Conservation (phyloP, 2,113 vertebrate genomes). For the Myanophis thanlyinensis region DNA sequence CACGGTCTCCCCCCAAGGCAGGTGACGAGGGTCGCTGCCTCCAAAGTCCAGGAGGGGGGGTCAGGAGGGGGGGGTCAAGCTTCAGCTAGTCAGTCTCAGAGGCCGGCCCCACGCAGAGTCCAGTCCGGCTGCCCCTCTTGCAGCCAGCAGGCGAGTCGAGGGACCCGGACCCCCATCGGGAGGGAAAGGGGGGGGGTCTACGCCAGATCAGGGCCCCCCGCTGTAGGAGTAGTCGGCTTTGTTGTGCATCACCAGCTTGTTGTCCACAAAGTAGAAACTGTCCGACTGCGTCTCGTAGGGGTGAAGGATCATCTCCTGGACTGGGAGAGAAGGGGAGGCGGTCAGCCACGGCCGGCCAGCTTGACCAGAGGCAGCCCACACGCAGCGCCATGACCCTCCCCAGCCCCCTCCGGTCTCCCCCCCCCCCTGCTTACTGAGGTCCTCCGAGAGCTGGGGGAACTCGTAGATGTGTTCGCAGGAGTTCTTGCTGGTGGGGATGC, state of each 20-base stretch:
- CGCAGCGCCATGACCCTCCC: rapidly evolving
- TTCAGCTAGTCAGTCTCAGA: constrained; percentile 55
- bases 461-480: constrained; percentile 99
- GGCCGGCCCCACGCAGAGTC: constrained; percentile 60
- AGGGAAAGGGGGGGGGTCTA: neutral
- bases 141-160: neutral
- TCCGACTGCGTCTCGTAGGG: constrained; percentile 97
- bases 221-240: constrained; percentile 99
- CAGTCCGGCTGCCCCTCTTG: constrained; percentile 42
- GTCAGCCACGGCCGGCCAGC: neutral
- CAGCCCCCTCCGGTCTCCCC: rapidly evolving
- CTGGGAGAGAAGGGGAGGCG: constrained; percentile 59
- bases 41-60: constrained; percentile 20
- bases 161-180: constrained; percentile 54
- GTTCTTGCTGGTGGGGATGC: constrained; percentile 99
- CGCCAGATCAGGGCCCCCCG: constrained; percentile 76
- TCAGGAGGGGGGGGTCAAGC: constrained; percentile 12
- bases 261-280: constrained; percentile 99
- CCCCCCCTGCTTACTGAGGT: constrained; percentile 83
- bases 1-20: constrained; percentile 29
- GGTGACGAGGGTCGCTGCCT: constrained; percentile 22
- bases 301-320: constrained; percentile 93
- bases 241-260: constrained; percentile 99
- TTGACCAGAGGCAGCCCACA: neutral
- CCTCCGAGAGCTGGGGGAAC: constrained; percentile 93